A percentile compares a stretch with the other conserved stretches of the same genome.
Evolutionary conservation across 92 coral and sea anemone genomes (phyloP).

Genomic region (Palythoa grandiflora): DNA sequence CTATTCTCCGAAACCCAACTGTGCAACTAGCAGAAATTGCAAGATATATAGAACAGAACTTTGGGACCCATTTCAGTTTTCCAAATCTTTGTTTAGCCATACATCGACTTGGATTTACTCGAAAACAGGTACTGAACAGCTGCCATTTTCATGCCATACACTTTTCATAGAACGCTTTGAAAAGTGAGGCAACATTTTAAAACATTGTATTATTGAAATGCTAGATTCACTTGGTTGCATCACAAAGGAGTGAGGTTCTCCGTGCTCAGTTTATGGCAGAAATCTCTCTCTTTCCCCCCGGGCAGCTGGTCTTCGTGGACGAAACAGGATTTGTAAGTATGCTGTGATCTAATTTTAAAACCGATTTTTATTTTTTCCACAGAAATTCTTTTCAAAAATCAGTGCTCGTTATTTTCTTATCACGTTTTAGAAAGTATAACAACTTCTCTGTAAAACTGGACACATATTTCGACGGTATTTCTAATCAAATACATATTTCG

Average conservation of each 20-base stretch:
- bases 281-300: constrained; percentile 52
- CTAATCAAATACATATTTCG: not conserved
- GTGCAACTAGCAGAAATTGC: constrained; percentile 19
- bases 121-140: constrained; percentile 28
- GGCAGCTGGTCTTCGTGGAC: constrained; percentile 72
- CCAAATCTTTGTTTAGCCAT: constrained; percentile 23
- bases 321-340: constrained; percentile 70
- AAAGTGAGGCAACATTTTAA: not conserved
- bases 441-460: not conserved
- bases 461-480: not conserved
- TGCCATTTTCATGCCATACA: not conserved
- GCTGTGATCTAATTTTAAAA: not conserved
- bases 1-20: constrained; percentile 10
- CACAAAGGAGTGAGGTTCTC: constrained; percentile 54
- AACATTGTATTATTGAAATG: not conserved
- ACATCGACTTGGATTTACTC: constrained; percentile 44
- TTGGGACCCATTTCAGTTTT: constrained; percentile 22
- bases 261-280: constrained; percentile 57
- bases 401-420: not conserved
- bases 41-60: constrained; percentile 1
- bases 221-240: constrained; percentile 52
- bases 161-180: constrained; percentile 7
- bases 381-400: not conserved
- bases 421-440: not conserved
- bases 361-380: not conserved